Evolutionary conservation across 2,888 invertebrate species (phyloP).

Genomic region (Chloroclysta siterata): DNA sequence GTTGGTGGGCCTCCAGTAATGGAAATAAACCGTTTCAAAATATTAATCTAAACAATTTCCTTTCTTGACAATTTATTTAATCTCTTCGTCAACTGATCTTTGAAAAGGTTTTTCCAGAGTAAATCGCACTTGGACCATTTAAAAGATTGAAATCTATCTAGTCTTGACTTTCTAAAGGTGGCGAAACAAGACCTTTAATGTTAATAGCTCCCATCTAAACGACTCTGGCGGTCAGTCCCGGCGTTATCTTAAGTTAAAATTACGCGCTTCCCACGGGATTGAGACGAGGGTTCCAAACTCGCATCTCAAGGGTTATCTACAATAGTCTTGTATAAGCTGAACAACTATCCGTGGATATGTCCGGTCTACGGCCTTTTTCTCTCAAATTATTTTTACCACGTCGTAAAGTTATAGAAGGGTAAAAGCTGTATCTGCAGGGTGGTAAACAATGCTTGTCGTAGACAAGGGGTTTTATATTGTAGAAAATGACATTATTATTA

Average conservation of each 20-base stretch:
- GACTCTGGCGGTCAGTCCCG: slow-evolving; percentile 55
- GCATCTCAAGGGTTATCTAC: slow-evolving; percentile 60
- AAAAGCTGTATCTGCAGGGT: slow-evolving; percentile 9
- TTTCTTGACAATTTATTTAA: slow-evolving; percentile 20
- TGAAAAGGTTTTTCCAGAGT: slow-evolving; percentile 17
- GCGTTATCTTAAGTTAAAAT: slow-evolving; percentile 54
- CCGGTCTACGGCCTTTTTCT: slow-evolving; percentile 44
- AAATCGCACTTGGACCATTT: slow-evolving; percentile 14
- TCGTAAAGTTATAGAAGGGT: slow-evolving; percentile 12
- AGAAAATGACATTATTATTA: slow-evolving; percentile 12
- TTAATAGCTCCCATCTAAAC: slow-evolving; percentile 43
- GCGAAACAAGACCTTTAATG: slow-evolving; percentile 36
- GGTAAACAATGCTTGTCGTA: slow-evolving; percentile 12
- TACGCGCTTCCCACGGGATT: slow-evolving; percentile 47
- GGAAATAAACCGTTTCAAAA: slow-evolving; percentile 7
- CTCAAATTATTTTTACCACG: slow-evolving; percentile 22
- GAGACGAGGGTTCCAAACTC: slow-evolving; percentile 51
- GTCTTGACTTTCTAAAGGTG: slow-evolving; percentile 30
- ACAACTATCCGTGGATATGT: slow-evolving; percentile 48
- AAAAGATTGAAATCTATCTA: slow-evolving; percentile 28
- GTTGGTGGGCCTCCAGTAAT: background rate
- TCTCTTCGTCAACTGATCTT: slow-evolving; percentile 12
- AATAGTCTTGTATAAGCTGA: slow-evolving; percentile 60
- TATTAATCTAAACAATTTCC: slow-evolving; percentile 15
- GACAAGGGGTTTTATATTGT: slow-evolving; percentile 18